These are phyloP conservation scores for Apteryx owenii DNA, from an alignment of 2,113 vertebrate genomes.

Conservation along the genomic window DNA sequence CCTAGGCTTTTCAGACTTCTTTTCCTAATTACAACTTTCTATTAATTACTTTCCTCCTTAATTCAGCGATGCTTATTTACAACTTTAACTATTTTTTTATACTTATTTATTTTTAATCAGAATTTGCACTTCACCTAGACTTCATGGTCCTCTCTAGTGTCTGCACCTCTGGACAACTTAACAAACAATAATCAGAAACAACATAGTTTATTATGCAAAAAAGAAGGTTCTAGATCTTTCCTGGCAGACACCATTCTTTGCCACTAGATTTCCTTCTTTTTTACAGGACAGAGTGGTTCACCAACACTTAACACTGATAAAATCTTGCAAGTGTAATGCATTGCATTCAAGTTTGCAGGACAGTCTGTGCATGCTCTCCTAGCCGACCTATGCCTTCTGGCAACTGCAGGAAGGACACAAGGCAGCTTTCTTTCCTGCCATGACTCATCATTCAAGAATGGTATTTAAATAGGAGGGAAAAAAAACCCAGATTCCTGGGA, in stretches of 20 bases:
- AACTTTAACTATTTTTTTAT: not conserved
- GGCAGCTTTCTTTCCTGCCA: conserved; percentile 22
- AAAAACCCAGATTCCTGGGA: not conserved
- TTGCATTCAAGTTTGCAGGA: conserved; percentile 12
- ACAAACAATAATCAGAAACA: not conserved
- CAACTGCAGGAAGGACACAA: not conserved
- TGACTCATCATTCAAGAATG: conserved; percentile 50
- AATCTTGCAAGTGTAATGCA: not conserved
- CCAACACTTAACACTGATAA: not conserved
- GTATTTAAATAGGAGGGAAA: not conserved
- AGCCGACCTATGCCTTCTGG: not conserved
- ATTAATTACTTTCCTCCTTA: not conserved
- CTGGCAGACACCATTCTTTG: not conserved
- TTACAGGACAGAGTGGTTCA: not conserved
- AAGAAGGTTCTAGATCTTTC: not conserved
- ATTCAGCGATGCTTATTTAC: not conserved
- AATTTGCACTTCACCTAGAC: not conserved
- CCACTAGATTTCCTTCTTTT: not conserved
- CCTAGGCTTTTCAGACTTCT: not conserved
- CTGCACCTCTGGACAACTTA: not conserved
- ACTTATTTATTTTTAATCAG: not conserved
- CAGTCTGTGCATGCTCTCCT: not conserved
- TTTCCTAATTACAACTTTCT: not conserved
- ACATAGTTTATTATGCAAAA: not conserved
- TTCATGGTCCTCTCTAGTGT: not conserved